phyloP scores from a whole-genome alignment of 2,888 invertebrate species.

The Ennomos erosarius region DNA sequence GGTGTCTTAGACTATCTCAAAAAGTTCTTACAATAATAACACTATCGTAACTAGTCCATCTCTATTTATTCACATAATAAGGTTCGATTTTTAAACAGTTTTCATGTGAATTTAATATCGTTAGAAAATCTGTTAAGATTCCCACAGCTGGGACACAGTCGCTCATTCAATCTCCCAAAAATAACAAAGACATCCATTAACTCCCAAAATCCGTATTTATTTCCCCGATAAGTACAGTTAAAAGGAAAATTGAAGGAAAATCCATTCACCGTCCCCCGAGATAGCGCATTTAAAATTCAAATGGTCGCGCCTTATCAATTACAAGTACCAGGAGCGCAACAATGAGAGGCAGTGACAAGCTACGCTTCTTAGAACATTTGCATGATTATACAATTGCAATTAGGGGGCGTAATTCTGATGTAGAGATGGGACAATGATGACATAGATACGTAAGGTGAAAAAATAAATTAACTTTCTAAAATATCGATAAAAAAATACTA shows the following conservation, averaged over 20 bases:
- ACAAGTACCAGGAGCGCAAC: constrained; percentile 72
- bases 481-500: no score
- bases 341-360: constrained; percentile 65
- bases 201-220: constrained; percentile 31
- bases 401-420: constrained; percentile 54
- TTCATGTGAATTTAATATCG: no score
- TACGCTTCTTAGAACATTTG: constrained; percentile 75
- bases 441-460: constrained; percentile 1
- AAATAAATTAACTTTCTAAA: no score
- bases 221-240: constrained; percentile 46
- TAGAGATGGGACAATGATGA: constrained; percentile 23
- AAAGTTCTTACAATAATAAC: no score
- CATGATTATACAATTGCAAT: constrained; percentile 81
- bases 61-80: no score
- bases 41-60: no score
- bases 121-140: no score
- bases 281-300: constrained; percentile 76
- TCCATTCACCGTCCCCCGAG: constrained; percentile 57
- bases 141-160: background rate
- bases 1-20: no score
- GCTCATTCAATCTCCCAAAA: constrained; percentile 16
- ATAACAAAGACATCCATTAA: constrained; percentile 32
- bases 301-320: constrained; percentile 81
- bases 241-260: constrained; percentile 56
- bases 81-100: no score